Percentiles rank a stretch among this genome's conserved stretches.
Evolutionary conservation across 1,140 invertebrate genomes (phyloP).

Genomic region (Bombus breviceps): DNA sequence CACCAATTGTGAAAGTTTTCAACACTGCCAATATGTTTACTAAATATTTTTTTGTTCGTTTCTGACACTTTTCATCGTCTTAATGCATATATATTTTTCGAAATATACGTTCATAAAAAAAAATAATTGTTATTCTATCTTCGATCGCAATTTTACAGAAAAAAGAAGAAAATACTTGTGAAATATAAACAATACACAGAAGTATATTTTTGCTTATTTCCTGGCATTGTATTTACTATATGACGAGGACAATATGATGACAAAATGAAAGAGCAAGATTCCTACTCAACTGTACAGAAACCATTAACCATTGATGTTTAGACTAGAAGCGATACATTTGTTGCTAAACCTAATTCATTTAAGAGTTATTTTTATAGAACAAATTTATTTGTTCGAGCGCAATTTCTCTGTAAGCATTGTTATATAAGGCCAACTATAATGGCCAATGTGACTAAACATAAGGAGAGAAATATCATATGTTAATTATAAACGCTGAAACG

Average conservation of each 20-base stretch:
- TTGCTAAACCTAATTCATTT: constrained; percentile 70
- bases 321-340: constrained; percentile 66
- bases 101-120: constrained; percentile 23
- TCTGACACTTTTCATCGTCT: constrained; percentile 28
- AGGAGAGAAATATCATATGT: constrained; percentile 20
- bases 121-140: constrained; percentile 25
- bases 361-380: constrained; percentile 77
- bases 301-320: constrained; percentile 68
- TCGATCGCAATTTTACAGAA: background rate
- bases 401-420: constrained; percentile 54
- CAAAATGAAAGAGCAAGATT: constrained; percentile 66
- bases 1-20: constrained; percentile 66
- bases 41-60: constrained; percentile 51
- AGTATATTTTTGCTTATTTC: constrained; percentile 65
- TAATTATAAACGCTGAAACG: constrained; percentile 42
- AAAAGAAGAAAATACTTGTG: constrained; percentile 5
- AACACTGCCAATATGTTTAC: constrained; percentile 71
- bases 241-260: constrained; percentile 75
- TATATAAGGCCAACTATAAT: constrained; percentile 49
- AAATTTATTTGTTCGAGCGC: constrained; percentile 63
- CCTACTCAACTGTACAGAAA: constrained; percentile 68
- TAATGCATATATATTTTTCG: background rate
- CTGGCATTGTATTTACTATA: constrained; percentile 65
- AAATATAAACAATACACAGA: constrained; percentile 44
- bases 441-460: constrained; percentile 60